Percentiles rank a stretch among this genome's conserved stretches.
These are phyloP conservation scores for Glaucomys volans DNA, from an alignment of 2,113 vertebrate species.

Conservation along the genomic window DNA sequence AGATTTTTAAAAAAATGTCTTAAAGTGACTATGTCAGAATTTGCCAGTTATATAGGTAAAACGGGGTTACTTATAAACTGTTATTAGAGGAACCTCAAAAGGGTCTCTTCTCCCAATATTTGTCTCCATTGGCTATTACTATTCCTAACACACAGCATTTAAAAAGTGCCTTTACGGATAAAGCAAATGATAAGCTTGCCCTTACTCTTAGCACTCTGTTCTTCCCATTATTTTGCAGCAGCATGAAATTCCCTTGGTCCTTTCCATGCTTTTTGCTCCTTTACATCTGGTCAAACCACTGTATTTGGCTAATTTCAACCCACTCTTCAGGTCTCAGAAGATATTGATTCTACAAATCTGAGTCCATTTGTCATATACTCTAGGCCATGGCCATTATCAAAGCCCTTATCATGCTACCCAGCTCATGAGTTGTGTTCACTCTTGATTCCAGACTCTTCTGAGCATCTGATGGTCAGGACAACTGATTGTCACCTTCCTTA, in stretches of 20 bases:
- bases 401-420: neutral
- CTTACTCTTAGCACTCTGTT: neutral
- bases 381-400: neutral
- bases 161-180: neutral
- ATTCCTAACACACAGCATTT: neutral
- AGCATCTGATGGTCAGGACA: neutral
- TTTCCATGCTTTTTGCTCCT: fast-evolving
- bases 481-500: neutral
- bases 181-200: neutral
- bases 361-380: neutral
- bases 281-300: neutral
- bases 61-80: neutral
- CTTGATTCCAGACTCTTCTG: neutral
- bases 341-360: neutral
- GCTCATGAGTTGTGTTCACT: neutral
- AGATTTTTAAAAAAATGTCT: neutral
- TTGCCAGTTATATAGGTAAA: neutral
- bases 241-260: neutral
- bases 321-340: neutral
- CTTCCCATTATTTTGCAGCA: neutral
- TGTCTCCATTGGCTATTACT: neutral
- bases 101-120: neutral
- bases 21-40: neutral
- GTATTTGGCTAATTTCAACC: neutral
- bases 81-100: neutral